Evolutionary conservation across 2,888 invertebrate species (phyloP), one percentile per base, ranked within the genome.

Genomic region (Dascillus cervinus): DNA sequence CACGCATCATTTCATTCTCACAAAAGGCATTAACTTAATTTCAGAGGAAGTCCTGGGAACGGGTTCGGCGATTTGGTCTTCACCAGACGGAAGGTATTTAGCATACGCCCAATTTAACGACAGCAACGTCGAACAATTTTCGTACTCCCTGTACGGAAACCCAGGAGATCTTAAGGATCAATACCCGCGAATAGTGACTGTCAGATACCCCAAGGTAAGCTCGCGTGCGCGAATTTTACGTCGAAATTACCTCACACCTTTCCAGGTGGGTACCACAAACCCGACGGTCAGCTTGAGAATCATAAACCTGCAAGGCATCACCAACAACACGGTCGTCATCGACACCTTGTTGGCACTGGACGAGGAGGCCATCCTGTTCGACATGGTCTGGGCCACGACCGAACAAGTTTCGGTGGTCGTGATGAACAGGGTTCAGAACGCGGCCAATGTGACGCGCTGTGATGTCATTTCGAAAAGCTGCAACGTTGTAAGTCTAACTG

Each of bases 381-480:
- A 72, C 37, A 82, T 91, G 0, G 70, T 69, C 14, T 94, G 92
- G 92, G 72, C 79, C 9, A 75, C 76, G 12, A 70, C 76, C 29
- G 62, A 72, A 1, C 72, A 77, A 13, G 56, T 92, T 1, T 64
- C 78, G 1, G 80, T 84, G 1, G 72, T 83, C 3, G 91, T 91
- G 82, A 68, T 88, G 32, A 92, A 92, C 60, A 73, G 95, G 29
- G 73, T 85, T 12, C 95, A 96, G 62, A 94, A 80, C 55, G 51
- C 74, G 28, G 52, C 50, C 72, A 77, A 17, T 63, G 75, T 11
- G 53, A 32, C 29, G 19, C 31, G 46, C 8, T 47, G 43, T 13
- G 32, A 30, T 13, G 30, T 36, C 3, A 22, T 11, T 11, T 21
- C 25, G 8, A 10, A 15, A 10, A 14, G 6, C 8, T 39, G 36